Base-by-base conservation (phyloP, 2,888 invertebrate genomes). In the Drosophila koepferae region DNA sequence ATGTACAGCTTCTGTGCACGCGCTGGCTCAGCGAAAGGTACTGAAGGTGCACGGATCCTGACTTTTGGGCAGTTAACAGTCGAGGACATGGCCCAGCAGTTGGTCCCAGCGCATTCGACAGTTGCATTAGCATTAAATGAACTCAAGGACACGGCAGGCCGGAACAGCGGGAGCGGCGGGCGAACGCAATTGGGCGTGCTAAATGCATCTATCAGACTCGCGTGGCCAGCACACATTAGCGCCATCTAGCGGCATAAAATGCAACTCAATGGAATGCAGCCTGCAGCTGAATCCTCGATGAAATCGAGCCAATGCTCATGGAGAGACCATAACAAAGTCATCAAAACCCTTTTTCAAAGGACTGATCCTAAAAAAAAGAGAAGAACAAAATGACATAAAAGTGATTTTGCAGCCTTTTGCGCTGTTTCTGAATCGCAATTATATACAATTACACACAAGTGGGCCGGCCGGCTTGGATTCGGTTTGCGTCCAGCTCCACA, bases 1-100 rank as follows among this genome's bases (percentile, higher is more conserved):
- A 53, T n/a, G 23, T 41, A 16, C 70, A 67, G 89, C 83, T 84
- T 89, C 84, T 59, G 84, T 84, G 84, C 84, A 89, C 84, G 90
- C 84, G 87, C 66, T 55, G 62, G 55, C 67, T 5, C 58, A 9
- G 55, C 63, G n/a, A 36, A 60, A 48, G 59, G 48, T n/a, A 43
- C 14, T 28, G 69, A 78, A 63, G 68, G 71, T 70, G 62, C 56
- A 43, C 66, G 53, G 53, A 56, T 73, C 58, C 70, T 72, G 80
- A 73, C 81, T 76, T 69, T 67, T 66, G 43, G 68, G 49, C 70
- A 56, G 65, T 76, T 82, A 46, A 36, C 16, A 28, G 65, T 70
- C 67, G 74, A 85, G 86, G 88, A 85, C 86, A 68, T 43, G 16
- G 63, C 86, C 20, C 85, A 85, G 90, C 86, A 67, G 88, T 74